These are phyloP conservation scores for Drosophila subquinaria DNA, from an alignment of 2,888 invertebrate genomes.

Conservation along the genomic window DNA sequence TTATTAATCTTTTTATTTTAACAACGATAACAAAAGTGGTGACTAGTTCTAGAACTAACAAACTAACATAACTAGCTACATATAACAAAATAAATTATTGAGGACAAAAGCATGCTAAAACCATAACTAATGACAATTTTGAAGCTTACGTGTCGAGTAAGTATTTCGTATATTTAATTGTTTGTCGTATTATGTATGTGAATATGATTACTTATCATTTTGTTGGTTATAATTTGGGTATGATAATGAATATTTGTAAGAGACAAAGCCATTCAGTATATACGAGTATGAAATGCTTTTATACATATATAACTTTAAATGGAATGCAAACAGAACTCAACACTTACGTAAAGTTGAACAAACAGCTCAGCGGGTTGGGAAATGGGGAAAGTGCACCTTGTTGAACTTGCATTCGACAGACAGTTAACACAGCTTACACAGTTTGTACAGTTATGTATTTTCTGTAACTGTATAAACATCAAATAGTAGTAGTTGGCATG, in stretches of 20 bases:
- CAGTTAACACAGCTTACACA: constrained; percentile 29
- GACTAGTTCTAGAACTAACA: no score
- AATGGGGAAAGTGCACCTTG: constrained; percentile 55
- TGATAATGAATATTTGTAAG: constrained; percentile 27
- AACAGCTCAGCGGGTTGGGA: constrained; percentile 46
- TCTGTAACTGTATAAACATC: constrained; percentile 35
- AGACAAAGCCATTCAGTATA: constrained; percentile 26
- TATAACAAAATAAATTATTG: no score
- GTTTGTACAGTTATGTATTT: constrained; percentile 29
- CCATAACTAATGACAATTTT: constrained; percentile 1
- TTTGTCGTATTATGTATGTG: constrained; percentile 9
- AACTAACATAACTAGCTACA: no score
- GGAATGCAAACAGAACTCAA: constrained; percentile 27
- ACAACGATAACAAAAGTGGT: no score
- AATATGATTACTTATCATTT: constrained; percentile 1
- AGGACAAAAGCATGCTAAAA: no score
- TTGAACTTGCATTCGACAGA: constrained; percentile 53
- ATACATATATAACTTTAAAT: constrained; percentile 14
- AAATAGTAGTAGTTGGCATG: constrained; percentile 40
- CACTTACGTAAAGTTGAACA: constrained; percentile 70
- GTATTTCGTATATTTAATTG: constrained; percentile 27
- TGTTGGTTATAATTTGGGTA: constrained; percentile 25
- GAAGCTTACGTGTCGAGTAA: constrained; percentile 40
- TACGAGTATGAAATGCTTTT: constrained; percentile 20
- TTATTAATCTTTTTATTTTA: no score